Conservation (phyloP, 2,888 invertebrate genomes). For the Drosophila flavopinicola region DNA sequence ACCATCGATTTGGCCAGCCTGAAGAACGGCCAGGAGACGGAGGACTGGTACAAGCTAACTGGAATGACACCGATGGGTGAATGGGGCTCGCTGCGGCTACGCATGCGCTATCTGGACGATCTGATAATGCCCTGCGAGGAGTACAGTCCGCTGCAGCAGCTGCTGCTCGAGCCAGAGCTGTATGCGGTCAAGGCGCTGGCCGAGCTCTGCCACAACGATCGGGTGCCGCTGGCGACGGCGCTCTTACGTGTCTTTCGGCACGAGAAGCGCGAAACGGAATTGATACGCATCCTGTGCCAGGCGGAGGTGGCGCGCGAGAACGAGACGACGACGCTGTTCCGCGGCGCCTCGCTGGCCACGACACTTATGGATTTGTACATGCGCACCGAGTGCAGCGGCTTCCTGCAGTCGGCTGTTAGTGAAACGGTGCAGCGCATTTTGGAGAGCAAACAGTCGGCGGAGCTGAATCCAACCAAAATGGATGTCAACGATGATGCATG, state of each 20-base stretch:
- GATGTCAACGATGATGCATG: constrained; percentile 97
- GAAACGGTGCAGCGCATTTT: constrained; percentile 95
- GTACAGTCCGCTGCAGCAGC: constrained; percentile 96
- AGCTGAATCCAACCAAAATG: constrained; percentile 98
- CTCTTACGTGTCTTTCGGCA: constrained; percentile 90
- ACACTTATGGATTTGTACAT: constrained; percentile 98
- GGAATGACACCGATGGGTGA: constrained; percentile 97
- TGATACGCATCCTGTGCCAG: constrained; percentile 93
- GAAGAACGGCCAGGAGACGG: constrained; percentile 95
- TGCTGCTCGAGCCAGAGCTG: constrained; percentile 94
- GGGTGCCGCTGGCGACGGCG: constrained; percentile 93
- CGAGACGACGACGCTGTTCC: constrained; percentile 95
- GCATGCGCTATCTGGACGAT: constrained; percentile 96
- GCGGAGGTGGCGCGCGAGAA: constrained; percentile 93
- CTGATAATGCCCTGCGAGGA: constrained; percentile 98
- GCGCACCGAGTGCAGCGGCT: constrained; percentile 95
- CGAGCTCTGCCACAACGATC: constrained; percentile 95
- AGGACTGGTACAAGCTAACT: constrained; percentile 96
- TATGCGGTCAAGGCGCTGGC: constrained; percentile 95
- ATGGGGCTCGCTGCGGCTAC: constrained; percentile 95
- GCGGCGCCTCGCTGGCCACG: constrained; percentile 96
- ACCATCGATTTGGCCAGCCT: constrained; percentile 93
- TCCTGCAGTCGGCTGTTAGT: constrained; percentile 94
- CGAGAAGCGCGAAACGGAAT: constrained; percentile 95
- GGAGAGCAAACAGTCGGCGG: constrained; percentile 97